These are phyloP conservation scores for Hemicentrotus pulcherrimus DNA, from an alignment of 35 echinoderm and acorn worm species.

Conservation along the genomic window DNA sequence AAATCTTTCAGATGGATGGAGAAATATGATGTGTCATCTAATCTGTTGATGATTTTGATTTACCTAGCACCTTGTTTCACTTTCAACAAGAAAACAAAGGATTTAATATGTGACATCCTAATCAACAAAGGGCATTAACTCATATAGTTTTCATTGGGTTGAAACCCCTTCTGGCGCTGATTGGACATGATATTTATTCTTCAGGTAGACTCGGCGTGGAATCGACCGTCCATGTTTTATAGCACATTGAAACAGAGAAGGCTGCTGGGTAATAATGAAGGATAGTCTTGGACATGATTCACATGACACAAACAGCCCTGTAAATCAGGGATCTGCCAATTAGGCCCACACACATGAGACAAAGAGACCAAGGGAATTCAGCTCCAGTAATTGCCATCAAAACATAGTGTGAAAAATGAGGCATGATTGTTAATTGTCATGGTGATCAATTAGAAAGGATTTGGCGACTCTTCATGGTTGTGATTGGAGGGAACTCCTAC, in stretches of 20 bases:
- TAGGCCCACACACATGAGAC: neutral
- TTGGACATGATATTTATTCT: neutral
- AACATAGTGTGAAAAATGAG: conserved; percentile 5
- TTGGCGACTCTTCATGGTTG: neutral
- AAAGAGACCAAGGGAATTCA: neutral
- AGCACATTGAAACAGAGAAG: neutral
- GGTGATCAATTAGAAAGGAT: neutral
- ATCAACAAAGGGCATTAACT: too few species aligned
- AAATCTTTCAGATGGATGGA: too few species aligned
- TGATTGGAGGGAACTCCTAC: neutral
- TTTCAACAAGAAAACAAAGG: too few species aligned
- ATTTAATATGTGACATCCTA: too few species aligned
- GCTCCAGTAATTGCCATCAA: neutral
- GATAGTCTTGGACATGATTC: neutral
- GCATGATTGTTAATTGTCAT: neutral
- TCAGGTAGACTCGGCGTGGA: neutral
- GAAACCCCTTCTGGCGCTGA: too few species aligned
- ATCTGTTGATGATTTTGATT: too few species aligned
- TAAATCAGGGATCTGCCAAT: neutral
- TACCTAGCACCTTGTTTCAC: too few species aligned
- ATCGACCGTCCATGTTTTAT: neutral
- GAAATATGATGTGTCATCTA: too few species aligned
- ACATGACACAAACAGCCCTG: neutral
- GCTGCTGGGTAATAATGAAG: neutral
- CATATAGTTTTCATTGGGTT: too few species aligned